Base-by-base conservation (phyloP, 2,888 invertebrate genomes). In the Julus scandinavius region DNA sequence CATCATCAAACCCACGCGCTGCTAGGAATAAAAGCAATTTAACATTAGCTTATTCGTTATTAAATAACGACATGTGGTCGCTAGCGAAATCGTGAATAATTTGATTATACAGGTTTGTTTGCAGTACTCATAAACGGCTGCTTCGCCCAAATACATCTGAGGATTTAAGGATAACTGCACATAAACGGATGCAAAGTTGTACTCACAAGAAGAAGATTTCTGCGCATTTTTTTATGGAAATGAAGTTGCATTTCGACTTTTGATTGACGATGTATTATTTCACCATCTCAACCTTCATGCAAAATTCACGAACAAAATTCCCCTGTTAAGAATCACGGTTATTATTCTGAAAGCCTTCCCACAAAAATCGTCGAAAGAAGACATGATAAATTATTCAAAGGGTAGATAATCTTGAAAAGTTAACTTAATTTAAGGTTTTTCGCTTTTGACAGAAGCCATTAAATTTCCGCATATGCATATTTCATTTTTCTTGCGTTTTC, bases 331-430 rank as follows among this genome's bases (percentile, higher is more conserved):
- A 63, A 63, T 63, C 58, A 63, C 58, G 6, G 58, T 63, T 63
- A 63, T 63, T n/a, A 63, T 63, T 17, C 58, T 54, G 13, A 54
- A 54, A 54, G 54, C 54, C 54, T 54, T 17, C 17, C 58, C 58
- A n/a, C 58, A 63, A 63, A 63, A 63, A 6, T n/a, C 6, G 58
- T 17, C 17, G 58, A n/a, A 63, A 63, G n/a, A 63, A 63, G 58
- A 63, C 58, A 63, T n/a, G 58, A 63, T 63, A 63, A n/a, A 63
- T 63, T 63, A 63, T 63, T 63, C 58, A 63, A n/a, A 63, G 58
- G 58, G n/a, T 63, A 63, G 58, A 63, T 63, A 63, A 63, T 63
- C 58, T 63, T 17, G n/a, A 63, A 63, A 63, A 63, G 58, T 63
- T 63, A 63, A 63, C 58, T 63, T 63, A 63, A 63, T 63, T 63